Percentiles rank a stretch among this genome's conserved stretches.
Conservation (phyloP, 2,797 vertebrate genomes). For the Podarcis lilfordi region DNA sequence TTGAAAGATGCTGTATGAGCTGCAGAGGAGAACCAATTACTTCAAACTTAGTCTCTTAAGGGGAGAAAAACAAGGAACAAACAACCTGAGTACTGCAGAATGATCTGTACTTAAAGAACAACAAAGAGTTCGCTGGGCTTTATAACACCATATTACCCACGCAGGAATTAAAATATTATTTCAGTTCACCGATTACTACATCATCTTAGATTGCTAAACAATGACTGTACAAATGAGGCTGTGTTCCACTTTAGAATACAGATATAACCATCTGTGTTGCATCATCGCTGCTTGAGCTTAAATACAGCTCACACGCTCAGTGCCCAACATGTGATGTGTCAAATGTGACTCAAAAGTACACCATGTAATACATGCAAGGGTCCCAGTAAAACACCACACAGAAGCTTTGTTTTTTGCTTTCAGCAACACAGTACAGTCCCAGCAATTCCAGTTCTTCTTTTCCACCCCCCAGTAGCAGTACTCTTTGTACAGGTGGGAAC, state of each 20-base stretch:
- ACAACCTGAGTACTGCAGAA: slow-evolving; percentile 32
- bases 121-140: slow-evolving; percentile 41
- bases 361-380: not conserved
- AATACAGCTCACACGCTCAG: not conserved
- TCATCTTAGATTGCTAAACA: slow-evolving; percentile 60
- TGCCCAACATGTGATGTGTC: not conserved
- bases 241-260: slow-evolving; percentile 43
- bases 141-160: slow-evolving; percentile 51
- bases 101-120: slow-evolving; percentile 41
- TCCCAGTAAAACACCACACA: not conserved
- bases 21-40: slow-evolving; percentile 43
- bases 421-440: not conserved
- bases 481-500: too few species aligned
- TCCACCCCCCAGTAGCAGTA: too few species aligned
- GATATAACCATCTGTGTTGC: slow-evolving; percentile 51
- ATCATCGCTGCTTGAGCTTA: not conserved
- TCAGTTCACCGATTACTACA: slow-evolving; percentile 63
- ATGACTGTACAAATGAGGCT: slow-evolving; percentile 61
- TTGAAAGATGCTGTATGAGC: slow-evolving; percentile 27
- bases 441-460: not conserved
- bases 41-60: slow-evolving; percentile 35
- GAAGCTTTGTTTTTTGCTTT: not conserved
- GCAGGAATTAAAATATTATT: slow-evolving; percentile 49
- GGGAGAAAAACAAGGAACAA: slow-evolving; percentile 23
- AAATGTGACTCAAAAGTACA: not conserved